These are phyloP conservation scores for Melolontha melolontha DNA, from an alignment of 2,888 invertebrate species.

Conservation along the genomic window DNA sequence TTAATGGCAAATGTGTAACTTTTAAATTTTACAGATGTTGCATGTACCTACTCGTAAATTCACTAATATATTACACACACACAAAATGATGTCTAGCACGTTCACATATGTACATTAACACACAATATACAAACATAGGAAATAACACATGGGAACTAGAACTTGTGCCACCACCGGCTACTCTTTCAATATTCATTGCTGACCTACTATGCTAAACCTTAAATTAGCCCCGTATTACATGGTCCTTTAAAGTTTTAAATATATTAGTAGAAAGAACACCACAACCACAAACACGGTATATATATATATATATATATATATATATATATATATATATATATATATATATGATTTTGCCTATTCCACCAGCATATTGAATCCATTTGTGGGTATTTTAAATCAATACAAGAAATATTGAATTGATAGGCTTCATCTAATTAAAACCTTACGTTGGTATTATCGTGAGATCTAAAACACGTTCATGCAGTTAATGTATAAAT, in stretches of 20 bases:
- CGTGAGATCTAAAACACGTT: too few relatives aligned
- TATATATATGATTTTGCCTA: constrained; percentile 9
- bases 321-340: constrained; percentile 1
- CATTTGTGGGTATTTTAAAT: constrained; percentile 13
- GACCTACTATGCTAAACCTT: constrained; percentile 43
- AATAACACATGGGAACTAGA: constrained; percentile 44
- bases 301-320: neutral
- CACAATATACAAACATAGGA: neutral
- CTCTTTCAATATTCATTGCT: constrained; percentile 48
- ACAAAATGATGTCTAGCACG: too few relatives aligned
- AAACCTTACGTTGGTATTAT: too few relatives aligned
- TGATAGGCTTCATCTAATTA: constrained; percentile 1
- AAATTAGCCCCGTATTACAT: constrained; percentile 32
- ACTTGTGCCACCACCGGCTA: constrained; percentile 44
- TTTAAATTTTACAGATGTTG: too few relatives aligned
- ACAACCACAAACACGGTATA: constrained; percentile 5
- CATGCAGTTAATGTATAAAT: too few relatives aligned
- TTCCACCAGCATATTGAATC: constrained; percentile 1
- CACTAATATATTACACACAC: too few relatives aligned
- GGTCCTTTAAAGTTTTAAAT: constrained; percentile 26
- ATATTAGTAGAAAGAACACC: constrained; percentile 9
- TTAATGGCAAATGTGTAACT: too few relatives aligned
- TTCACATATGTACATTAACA: too few relatives aligned
- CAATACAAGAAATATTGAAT: constrained; percentile 18
- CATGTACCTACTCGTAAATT: too few relatives aligned